Base-by-base conservation (phyloP, 2,113 vertebrate genomes). In the Neomonachus schauinslandi region DNA sequence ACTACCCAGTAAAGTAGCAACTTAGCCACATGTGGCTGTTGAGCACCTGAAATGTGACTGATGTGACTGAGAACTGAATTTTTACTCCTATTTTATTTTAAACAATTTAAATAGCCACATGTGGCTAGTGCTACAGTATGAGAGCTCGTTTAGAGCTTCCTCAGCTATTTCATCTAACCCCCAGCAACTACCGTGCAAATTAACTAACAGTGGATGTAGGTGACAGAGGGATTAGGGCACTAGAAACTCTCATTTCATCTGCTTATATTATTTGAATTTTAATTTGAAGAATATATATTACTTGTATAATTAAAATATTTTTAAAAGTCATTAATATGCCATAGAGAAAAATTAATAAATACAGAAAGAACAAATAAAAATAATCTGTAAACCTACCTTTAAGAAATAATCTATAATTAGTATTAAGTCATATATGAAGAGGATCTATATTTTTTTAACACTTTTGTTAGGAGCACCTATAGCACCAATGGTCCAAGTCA, bases 351-450 rank as follows among this genome's bases (percentile, higher is more conserved):
- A 71, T 51, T 94, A 74, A 93, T 24, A 93, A 94, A 93, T 49
- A 53, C 0, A 72, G 57, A 74, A 49, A 97, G 33, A 91, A 63
- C 5, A 95, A 94, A 82, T 61, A 71, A 97, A 86, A 92, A 72
- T 84, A 81, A 97, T 51, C 33, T 83, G 7, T 53, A 96, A 91
- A 28, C 7, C 0, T 39, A 93, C 42, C 42, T 89, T 92, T 51
- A 92, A 67, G 63, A 97, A 92, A 95, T 65, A 80, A 92, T 74
- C 72, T 93, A 65, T 31, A 82, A 39, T 46, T 74, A 82, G 69
- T 12, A 79, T 26, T 82, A 63, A 93, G 61, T 49, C 77, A 63
- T 13, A 63, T 15, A 57, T 51, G 33, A 59, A 77, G 46, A 91
- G 33, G 36, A 42, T 19, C 51, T 69, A 33, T 2, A 87, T 18